A percentile compares a stretch with the other conserved stretches of the same genome.
phyloP scores from a whole-genome alignment of 1,140 invertebrate species.

The Elysia chlorotica region DNA sequence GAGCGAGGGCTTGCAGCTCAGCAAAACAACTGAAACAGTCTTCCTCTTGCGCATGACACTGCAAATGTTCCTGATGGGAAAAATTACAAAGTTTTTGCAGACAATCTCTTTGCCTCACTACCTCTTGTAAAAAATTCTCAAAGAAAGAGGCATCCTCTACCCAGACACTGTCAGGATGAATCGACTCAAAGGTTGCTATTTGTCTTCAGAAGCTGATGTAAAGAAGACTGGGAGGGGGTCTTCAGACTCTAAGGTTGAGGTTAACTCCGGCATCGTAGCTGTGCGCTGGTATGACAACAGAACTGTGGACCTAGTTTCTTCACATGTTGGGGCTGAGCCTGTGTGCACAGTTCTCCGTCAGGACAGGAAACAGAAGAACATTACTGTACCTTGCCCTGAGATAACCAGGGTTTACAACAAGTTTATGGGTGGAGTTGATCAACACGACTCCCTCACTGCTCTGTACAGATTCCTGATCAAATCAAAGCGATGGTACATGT shows the following conservation, averaged over 20 bases:
- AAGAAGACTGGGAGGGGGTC: background rate
- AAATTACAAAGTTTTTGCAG: conserved; percentile 26
- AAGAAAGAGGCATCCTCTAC: conserved; percentile 7
- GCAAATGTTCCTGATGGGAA: background rate
- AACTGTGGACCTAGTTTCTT: background rate
- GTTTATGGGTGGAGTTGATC: conserved; percentile 60
- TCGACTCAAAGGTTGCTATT: background rate
- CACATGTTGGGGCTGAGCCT: background rate
- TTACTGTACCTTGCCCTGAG: conserved; percentile 48
- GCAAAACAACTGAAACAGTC: conserved; percentile 1
- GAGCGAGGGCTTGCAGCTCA: conserved; percentile 21
- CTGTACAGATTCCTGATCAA: conserved; percentile 41
- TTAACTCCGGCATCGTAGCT: background rate
- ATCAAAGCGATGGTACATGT: conserved; percentile 50
- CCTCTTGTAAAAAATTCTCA: conserved; percentile 22
- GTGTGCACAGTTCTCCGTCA: conserved; percentile 15
- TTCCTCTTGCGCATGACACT: background rate
- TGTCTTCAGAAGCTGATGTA: background rate
- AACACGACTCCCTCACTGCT: conserved; percentile 39
- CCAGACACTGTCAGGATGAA: background rate
- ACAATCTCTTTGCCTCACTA: conserved; percentile 26
- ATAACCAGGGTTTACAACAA: conserved; percentile 57
- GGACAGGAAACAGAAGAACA: conserved; percentile 37
- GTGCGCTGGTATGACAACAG: conserved; percentile 1
- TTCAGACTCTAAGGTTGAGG: background rate